Percentiles rank a stretch among this genome's conserved stretches.
phyloP scores from a whole-genome alignment of 2,113 vertebrate genomes.

The Aphelocoma coerulescens region DNA sequence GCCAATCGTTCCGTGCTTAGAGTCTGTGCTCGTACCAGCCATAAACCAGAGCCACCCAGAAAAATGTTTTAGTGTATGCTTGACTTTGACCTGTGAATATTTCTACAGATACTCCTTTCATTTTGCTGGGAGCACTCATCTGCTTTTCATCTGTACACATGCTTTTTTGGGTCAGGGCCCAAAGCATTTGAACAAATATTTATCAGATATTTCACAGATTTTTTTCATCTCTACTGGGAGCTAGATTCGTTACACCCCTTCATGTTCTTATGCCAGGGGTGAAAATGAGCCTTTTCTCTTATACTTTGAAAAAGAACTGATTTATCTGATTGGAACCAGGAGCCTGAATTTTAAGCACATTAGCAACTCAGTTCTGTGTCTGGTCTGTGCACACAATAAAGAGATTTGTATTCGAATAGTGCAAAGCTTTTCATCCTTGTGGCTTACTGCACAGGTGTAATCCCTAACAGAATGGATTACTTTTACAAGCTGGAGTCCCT shows the following conservation, averaged over 20 bases:
- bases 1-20: background rate
- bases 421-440: slow-evolving; percentile 28
- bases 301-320: background rate
- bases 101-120: slow-evolving; percentile 2
- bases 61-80: background rate
- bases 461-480: background rate
- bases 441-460: background rate
- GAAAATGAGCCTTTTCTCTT: slow-evolving; percentile 41
- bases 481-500: background rate
- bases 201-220: slow-evolving; percentile 33
- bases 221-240: slow-evolving; percentile 2
- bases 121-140: background rate
- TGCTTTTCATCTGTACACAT: slow-evolving; percentile 5
- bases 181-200: slow-evolving; percentile 56
- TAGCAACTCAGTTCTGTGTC: background rate
- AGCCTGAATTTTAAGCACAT: slow-evolving; percentile 38
- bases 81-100: slow-evolving; percentile 13
- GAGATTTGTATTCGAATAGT: slow-evolving; percentile 1
- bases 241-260: background rate
- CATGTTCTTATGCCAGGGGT: background rate
- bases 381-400: slow-evolving; percentile 22
- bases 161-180: slow-evolving; percentile 19
- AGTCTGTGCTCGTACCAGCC: background rate
- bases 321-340: slow-evolving; percentile 41
- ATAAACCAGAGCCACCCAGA: background rate